These are phyloP conservation scores for Thomomys bottae DNA, from an alignment of 2,113 vertebrate species.

Conservation along the genomic window DNA sequence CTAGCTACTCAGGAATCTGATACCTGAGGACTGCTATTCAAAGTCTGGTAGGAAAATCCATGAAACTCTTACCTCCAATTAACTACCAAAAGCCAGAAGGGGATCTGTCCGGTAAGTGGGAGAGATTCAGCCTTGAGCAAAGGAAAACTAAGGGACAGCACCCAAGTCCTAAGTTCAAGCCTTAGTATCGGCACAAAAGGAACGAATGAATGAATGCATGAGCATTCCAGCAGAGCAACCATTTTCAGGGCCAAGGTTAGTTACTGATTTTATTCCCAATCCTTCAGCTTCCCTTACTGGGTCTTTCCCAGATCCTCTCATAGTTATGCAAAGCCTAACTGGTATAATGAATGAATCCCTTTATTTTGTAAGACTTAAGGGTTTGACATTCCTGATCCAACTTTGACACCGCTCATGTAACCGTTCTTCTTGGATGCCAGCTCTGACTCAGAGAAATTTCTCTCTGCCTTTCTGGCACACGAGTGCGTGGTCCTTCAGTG, in stretches of 20 bases:
- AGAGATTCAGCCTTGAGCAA: too few relatives aligned
- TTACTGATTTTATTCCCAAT: background rate
- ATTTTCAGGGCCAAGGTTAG: background rate
- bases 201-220: too few relatives aligned
- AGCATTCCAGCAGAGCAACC: background rate
- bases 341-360: conserved; percentile 7
- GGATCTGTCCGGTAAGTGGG: too few relatives aligned
- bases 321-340: background rate
- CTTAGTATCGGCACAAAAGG: too few relatives aligned
- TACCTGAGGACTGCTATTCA: too few relatives aligned
- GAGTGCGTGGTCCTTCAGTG: background rate
- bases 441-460: background rate
- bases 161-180: too few relatives aligned
- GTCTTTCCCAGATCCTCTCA: background rate
- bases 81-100: too few relatives aligned
- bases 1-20: too few relatives aligned
- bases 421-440: background rate
- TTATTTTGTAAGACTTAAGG: background rate
- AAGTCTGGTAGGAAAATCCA: too few relatives aligned
- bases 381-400: background rate
- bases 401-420: background rate
- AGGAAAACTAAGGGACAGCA: too few relatives aligned
- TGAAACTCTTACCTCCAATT: too few relatives aligned
- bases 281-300: background rate
- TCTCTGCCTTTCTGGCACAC: background rate